Conservation (phyloP, 2,888 invertebrate species). For the Agrypnus murinus region DNA sequence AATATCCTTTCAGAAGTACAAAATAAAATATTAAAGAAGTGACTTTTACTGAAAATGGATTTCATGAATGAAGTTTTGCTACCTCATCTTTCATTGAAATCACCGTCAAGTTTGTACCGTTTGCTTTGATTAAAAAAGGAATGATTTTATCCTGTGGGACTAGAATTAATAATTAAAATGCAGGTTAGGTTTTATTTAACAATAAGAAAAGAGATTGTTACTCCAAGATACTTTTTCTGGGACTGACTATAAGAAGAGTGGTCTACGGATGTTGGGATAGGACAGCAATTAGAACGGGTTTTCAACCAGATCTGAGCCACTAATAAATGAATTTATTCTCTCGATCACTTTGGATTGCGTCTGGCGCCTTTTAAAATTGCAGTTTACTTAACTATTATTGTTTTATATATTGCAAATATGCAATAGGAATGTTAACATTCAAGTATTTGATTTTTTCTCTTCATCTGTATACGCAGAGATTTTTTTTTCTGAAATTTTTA, state of each 20-base stretch:
- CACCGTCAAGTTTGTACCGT: background rate
- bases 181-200: constrained; percentile 16
- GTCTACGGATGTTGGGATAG: constrained; percentile 58
- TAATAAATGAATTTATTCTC: constrained; percentile 47
- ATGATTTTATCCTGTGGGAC: constrained; percentile 35
- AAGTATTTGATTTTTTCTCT: too few species aligned
- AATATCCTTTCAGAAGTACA: too few species aligned
- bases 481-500: too few species aligned
- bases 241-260: constrained; percentile 33
- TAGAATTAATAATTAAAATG: constrained; percentile 37
- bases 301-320: constrained; percentile 50
- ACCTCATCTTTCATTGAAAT: background rate
- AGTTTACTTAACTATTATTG: too few species aligned
- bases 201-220: constrained; percentile 33
- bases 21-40: too few species aligned
- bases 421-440: too few species aligned
- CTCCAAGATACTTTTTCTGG: constrained; percentile 35
- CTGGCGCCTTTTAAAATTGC: constrained; percentile 35
- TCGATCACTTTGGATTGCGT: constrained; percentile 33
- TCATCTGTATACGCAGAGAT: too few species aligned
- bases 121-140: background rate
- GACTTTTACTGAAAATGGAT: background rate
- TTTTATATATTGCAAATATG: too few species aligned
- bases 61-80: background rate
- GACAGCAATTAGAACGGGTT: constrained; percentile 62